Percentiles rank a stretch among this genome's conserved stretches.
Conservation (phyloP, 2,888 invertebrate genomes). For the Boloria euphrosyne region DNA sequence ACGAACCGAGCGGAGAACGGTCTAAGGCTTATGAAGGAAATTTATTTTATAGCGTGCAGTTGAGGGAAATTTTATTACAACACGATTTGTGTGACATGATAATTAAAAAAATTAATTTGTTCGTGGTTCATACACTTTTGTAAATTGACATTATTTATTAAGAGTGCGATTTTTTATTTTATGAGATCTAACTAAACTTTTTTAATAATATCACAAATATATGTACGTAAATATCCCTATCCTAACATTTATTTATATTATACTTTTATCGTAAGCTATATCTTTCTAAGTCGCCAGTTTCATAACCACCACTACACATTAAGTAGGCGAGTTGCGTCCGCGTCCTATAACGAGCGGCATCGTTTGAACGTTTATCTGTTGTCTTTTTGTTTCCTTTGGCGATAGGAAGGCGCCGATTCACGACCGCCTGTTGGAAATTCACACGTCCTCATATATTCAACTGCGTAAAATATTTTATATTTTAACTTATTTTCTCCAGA, state of each 20-base stretch:
- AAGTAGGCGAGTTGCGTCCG: slow-evolving; percentile 47
- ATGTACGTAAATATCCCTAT: no score
- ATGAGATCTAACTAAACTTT: background rate
- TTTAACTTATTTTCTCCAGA: background rate
- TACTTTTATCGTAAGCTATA: background rate
- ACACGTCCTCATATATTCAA: slow-evolving; percentile 17
- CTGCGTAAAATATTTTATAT: background rate
- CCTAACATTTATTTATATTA: background rate
- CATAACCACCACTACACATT: slow-evolving; percentile 34
- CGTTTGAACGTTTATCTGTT: slow-evolving; percentile 46
- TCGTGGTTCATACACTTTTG: background rate
- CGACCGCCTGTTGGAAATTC: slow-evolving; percentile 16
- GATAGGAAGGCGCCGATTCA: slow-evolving; percentile 22
- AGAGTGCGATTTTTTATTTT: background rate
- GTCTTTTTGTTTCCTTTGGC: slow-evolving; percentile 46
- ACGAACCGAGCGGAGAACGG: background rate
- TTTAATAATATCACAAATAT: no score
- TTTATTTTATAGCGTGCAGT: no score
- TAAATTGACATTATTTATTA: background rate
- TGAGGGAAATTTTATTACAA: no score
- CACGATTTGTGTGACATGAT: no score
- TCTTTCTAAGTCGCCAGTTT: slow-evolving; percentile 15
- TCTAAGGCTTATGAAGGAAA: background rate
- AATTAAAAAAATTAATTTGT: no score
- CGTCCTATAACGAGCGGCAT: slow-evolving; percentile 49